Evolutionary conservation across 2,888 invertebrate species (phyloP), one percentile per base, ranked within the genome.

Genomic region (Barypeithes pellucidus): DNA sequence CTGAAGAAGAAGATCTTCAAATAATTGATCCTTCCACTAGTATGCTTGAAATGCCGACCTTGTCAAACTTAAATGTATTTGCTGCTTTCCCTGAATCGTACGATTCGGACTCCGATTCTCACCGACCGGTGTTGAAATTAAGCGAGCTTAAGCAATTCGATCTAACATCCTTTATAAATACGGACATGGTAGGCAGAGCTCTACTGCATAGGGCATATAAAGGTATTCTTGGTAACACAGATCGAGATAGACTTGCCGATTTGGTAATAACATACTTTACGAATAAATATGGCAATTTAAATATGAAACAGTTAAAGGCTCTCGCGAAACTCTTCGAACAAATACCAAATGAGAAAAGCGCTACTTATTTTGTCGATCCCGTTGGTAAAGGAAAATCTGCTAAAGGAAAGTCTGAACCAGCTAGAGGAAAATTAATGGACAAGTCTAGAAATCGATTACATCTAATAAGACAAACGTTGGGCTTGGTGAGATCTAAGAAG

Each of bases 351-450:
- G 61, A 61, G 9, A 61, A 61, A 61, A 61, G 61, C 2, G 29
- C 7, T 7, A 61, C 45, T 14, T 61, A 61, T 24, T 61, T 61
- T 14, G 61, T 61, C 0, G 43, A 43, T 16, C 61, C 61, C n/a
- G n/a, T 61, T 29, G 45, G 61, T 12, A 61, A 61, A 24, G 24
- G 45, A 24, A 29, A 61, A 22, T 61, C 61, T 11, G 24, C 45
- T 16, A 61, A 61, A 61, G 61, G 61, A 43, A 61, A 45, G 12
- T 61, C 61, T 24, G 61, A 61, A 61, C 61, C 61, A 9, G 61
- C 61, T 9, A 61, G 61, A 11, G 61, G 61, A 14, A 61, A 61
- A 61, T 14, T 61, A 3, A 61, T 61, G 61, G 61, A 61, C 11
- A 61, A 61, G 18, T 43, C 18, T n/a, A 43, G 61, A 16, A 61